Base-by-base conservation (phyloP, 1,140 invertebrate genomes). In the Dendrolimus kikuchii region DNA sequence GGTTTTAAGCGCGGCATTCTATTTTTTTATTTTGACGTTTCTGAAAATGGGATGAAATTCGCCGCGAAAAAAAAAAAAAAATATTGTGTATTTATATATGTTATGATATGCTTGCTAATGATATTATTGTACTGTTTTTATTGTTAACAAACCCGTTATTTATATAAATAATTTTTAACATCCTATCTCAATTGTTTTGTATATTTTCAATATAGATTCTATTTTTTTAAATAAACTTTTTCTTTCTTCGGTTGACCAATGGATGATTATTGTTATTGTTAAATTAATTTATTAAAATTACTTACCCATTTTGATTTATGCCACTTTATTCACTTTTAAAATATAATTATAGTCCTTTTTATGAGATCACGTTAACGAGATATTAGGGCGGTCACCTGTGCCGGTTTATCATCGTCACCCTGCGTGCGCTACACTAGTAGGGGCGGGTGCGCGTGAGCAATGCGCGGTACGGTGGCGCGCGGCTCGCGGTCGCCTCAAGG, bases 291-390 rank as follows among this genome's bases (percentile, higher is more conserved):
- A 46, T 23, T 23, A 40, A 48, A 51, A 42, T 50, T 39, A 78
- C 81, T 79, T 43, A 82, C 81, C 81, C 81, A 85, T 84, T 66
- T 62, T 71, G 56, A 53, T 59, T 59, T 63, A 75, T 68, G 70
- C 69, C 78, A 84, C 81, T 79, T 54, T 64, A 49, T 23, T 71
- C 77, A 82, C 77, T 75, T 72, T 72, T 67, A 53, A 40, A 38
- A 49, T 36, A 49, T 48, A 46, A 61, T 57, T 59, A 68, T 64
- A 62, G 75, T 81, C 74, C 72, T 59, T 59, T 23, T 23, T 66
- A 50, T 64, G 63, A 74, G 68, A 78, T 75, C 65, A 68, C 66
- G 66, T 62, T 41, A 62, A 66, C 65, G 74, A 75, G 63, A 60
- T 67, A 67, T 65, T 62, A 49, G 39, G 45, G 58, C 50, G 46